These are phyloP conservation scores for Anastatus disparis DNA, from an alignment of 1,140 invertebrate species.

Conservation along the genomic window DNA sequence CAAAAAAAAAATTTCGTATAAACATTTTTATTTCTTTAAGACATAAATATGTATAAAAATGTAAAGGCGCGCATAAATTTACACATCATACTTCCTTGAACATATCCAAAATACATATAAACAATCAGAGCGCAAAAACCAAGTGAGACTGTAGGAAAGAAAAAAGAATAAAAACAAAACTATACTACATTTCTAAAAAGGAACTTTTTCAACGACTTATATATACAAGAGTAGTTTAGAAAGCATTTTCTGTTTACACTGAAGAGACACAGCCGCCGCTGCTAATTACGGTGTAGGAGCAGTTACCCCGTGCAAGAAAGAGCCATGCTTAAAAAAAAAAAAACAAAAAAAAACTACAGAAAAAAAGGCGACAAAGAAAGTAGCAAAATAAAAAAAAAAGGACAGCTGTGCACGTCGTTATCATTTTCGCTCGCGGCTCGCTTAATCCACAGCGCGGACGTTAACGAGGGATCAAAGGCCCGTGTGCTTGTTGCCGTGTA, in stretches of 20 bases:
- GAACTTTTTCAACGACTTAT: too few relatives aligned
- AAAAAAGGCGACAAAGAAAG: too few relatives aligned
- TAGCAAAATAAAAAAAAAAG: too few relatives aligned
- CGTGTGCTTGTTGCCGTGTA: neutral
- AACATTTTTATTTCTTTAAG: too few relatives aligned
- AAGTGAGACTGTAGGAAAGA: neutral
- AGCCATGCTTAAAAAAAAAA: neutral
- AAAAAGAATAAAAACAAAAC: neutral
- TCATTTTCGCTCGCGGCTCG: neutral
- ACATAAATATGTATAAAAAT: too few relatives aligned
- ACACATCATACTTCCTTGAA: too few relatives aligned
- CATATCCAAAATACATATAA: too few relatives aligned
- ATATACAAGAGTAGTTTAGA: conserved; percentile 10
- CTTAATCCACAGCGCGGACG: neutral
- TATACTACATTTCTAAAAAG: too few relatives aligned
- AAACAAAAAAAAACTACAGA: too few relatives aligned
- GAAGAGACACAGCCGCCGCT: neutral
- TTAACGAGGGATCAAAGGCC: conserved; percentile 34
- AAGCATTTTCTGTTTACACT: conserved; percentile 2
- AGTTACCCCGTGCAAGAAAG: too few relatives aligned
- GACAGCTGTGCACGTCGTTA: neutral
- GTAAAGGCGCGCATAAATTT: too few relatives aligned
- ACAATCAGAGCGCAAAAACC: neutral
- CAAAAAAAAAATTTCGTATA: too few relatives aligned
- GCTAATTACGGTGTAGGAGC: conserved; percentile 2